These are phyloP conservation scores for Camponotus vicinus DNA, from an alignment of 1,140 invertebrate species.

Conservation along the genomic window DNA sequence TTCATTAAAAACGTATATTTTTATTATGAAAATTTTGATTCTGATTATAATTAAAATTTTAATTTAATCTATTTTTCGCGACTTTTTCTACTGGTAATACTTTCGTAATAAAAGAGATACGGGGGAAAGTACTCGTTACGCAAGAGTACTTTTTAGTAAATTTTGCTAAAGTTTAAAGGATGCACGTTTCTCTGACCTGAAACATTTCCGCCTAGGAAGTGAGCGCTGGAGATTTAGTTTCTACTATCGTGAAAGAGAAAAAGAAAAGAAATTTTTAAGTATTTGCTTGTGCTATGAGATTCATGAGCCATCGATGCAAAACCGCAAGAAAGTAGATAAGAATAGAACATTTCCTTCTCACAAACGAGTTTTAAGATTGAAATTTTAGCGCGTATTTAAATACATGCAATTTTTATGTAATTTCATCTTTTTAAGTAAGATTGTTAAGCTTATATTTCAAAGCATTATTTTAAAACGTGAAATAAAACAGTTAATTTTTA, in stretches of 20 bases:
- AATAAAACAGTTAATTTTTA: not conserved
- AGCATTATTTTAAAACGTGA: not conserved
- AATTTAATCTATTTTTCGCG: not conserved
- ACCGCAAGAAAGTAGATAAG: constrained; percentile 56
- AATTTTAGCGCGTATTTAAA: not conserved
- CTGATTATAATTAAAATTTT: not conserved
- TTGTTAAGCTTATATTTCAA: not conserved
- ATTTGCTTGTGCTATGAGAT: constrained; percentile 10
- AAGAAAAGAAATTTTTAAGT: constrained; percentile 69
- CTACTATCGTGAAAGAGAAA: not conserved
- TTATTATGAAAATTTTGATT: not conserved
- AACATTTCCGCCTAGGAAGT: constrained; percentile 64
- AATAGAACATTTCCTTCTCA: constrained; percentile 53
- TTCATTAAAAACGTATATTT: not conserved
- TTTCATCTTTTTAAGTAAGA: not conserved
- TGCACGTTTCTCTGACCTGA: constrained; percentile 57
- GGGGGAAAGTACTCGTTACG: not conserved
- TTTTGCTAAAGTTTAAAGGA: constrained; percentile 46
- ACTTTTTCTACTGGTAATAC: not conserved
- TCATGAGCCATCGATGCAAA: constrained; percentile 40
- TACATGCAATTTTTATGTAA: not conserved
- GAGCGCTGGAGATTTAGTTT: constrained; percentile 67
- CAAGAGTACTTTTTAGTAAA: constrained; percentile 49
- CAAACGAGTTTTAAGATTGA: not conserved
- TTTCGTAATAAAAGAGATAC: constrained; percentile 16